These are phyloP conservation scores for Drosophila pachea DNA, from an alignment of 1,140 invertebrate species.

Conservation along the genomic window DNA sequence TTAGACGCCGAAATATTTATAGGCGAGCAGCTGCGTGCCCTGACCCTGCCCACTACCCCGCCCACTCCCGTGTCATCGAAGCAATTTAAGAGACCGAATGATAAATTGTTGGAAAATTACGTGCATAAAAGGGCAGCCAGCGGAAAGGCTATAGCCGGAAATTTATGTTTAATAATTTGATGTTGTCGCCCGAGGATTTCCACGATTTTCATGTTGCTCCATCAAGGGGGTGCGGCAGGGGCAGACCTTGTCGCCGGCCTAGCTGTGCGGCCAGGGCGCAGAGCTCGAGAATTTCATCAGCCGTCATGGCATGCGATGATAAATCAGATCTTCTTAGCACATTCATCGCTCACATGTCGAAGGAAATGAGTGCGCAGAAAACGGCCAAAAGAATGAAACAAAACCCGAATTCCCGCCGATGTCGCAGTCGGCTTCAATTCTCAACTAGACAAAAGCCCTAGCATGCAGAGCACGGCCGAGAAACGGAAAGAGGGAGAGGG, in stretches of 20 bases:
- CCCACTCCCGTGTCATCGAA: slow-evolving; percentile 66
- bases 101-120: slow-evolving; percentile 76
- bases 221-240: no score
- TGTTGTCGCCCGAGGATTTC: slow-evolving; percentile 52
- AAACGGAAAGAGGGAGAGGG: no score
- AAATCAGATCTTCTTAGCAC: slow-evolving; percentile 70
- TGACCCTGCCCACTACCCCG: slow-evolving; percentile 23
- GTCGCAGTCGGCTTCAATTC: slow-evolving; percentile 4
- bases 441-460: slow-evolving; percentile 2
- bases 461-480: no score
- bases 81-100: slow-evolving; percentile 62
- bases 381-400: slow-evolving; percentile 1
- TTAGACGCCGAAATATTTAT: slow-evolving; percentile 74
- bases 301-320: slow-evolving; percentile 65
- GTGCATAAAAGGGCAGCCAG: slow-evolving; percentile 54
- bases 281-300: slow-evolving; percentile 50
- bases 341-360: slow-evolving; percentile 34
- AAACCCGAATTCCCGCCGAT: slow-evolving; percentile 2
- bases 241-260: not conserved
- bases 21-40: slow-evolving; percentile 35
- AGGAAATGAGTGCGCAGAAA: slow-evolving; percentile 65
- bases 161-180: slow-evolving; percentile 76
- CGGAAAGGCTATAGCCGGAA: slow-evolving; percentile 43
- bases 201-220: slow-evolving; percentile 65
- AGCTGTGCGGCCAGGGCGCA: slow-evolving; percentile 16